Conservation (phyloP, 2,797 vertebrate genomes). For the Anisognathus igniventris region DNA sequence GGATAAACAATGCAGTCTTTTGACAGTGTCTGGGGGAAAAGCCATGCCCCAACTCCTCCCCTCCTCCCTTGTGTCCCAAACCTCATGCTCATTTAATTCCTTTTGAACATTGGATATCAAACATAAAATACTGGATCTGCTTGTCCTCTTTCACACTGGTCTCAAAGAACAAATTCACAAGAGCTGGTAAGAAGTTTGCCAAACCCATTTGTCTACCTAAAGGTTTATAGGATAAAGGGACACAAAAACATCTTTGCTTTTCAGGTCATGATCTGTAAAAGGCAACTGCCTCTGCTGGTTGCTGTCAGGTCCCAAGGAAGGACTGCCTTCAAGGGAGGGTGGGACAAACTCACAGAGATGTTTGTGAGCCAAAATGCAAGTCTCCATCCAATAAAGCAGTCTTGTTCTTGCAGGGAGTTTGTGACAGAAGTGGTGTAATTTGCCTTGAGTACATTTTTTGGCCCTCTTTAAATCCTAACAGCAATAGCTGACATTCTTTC, state of each 20-base stretch:
- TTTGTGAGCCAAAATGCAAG: background rate
- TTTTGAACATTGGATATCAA: background rate
- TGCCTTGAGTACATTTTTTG: background rate
- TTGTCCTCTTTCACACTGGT: background rate
- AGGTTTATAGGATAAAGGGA: background rate
- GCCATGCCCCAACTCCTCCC: background rate
- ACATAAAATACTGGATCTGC: background rate
- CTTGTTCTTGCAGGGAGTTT: background rate
- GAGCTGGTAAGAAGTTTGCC: background rate
- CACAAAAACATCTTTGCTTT: background rate
- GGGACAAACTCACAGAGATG: background rate
- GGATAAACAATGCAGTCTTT: background rate
- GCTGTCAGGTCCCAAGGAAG: background rate
- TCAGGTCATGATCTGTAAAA: background rate
- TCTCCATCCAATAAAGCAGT: background rate
- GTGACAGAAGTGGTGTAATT: background rate
- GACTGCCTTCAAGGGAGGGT: background rate
- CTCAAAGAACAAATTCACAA: background rate
- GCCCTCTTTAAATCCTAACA: background rate
- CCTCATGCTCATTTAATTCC: background rate
- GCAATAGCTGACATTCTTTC: background rate
- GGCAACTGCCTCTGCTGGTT: background rate
- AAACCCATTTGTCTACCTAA: background rate
- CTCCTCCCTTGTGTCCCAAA: background rate
- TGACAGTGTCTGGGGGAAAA: background rate